These are phyloP conservation scores for Phaenicophaeus curvirostris DNA, from an alignment of 2,797 vertebrate species.

Conservation along the genomic window DNA sequence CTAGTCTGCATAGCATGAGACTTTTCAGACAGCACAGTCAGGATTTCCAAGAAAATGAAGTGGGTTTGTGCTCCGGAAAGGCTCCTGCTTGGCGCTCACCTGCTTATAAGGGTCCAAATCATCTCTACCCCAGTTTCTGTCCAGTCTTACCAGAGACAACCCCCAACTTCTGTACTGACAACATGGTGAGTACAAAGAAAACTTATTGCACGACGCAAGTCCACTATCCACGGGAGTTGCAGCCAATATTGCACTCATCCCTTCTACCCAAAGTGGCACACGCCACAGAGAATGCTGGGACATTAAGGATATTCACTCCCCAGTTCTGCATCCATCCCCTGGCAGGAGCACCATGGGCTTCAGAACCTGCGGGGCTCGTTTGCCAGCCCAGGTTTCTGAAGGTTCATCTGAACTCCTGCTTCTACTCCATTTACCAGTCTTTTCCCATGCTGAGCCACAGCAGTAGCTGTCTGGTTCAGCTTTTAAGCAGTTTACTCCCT, in stretches of 20 bases:
- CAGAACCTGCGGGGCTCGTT: background rate
- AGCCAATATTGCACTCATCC: too few species aligned
- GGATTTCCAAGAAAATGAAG: background rate
- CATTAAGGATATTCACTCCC: background rate
- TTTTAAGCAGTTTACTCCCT: background rate
- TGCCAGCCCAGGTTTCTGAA: background rate
- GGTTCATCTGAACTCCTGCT: background rate
- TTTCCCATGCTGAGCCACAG: background rate
- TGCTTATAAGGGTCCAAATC: too few species aligned
- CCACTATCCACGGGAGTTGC: too few species aligned
- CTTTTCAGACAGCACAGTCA: background rate
- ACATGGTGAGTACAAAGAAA: too few species aligned
- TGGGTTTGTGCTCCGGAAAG: background rate
- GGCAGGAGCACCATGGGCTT: background rate
- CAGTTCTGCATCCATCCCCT: background rate
- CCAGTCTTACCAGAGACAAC: too few species aligned
- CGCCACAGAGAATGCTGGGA: too few species aligned
- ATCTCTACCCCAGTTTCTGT: too few species aligned
- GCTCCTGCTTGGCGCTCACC: background rate
- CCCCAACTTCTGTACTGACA: too few species aligned
- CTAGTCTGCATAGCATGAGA: accelerated
- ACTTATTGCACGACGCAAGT: too few species aligned
- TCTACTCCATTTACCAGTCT: background rate
- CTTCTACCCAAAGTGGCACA: too few species aligned
- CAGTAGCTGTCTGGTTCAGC: background rate